phyloP scores from a whole-genome alignment of 1,140 invertebrate genomes.

The Semibalanus balanoides region DNA sequence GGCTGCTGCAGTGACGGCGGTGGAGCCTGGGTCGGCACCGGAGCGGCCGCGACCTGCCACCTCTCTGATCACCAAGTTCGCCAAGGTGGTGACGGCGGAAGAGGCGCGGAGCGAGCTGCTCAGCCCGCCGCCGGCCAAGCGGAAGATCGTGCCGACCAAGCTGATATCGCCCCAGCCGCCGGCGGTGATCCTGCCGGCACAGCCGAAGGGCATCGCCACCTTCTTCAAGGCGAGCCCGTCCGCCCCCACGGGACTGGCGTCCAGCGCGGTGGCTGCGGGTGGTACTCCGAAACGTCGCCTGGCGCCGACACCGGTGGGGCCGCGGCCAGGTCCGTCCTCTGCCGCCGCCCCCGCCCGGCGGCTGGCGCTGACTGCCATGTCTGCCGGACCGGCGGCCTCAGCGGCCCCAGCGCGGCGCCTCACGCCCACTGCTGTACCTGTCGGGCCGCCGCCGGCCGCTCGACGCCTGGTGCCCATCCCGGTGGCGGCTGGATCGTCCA shows the following conservation, averaged over 20 bases:
- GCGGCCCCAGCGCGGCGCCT: too few relatives aligned
- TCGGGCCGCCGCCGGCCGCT: too few relatives aligned
- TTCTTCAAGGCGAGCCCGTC: neutral
- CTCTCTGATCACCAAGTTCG: slow-evolving; percentile 40
- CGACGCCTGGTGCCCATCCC: neutral
- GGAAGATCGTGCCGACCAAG: neutral
- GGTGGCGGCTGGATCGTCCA: neutral
- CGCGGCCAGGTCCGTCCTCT: neutral
- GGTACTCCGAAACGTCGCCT: neutral
- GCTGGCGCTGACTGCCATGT: too few relatives aligned
- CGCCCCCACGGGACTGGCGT: too few relatives aligned
- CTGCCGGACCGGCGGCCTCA: too few relatives aligned
- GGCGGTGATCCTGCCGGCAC: too few relatives aligned
- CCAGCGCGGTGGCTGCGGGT: too few relatives aligned
- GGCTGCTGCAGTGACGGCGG: too few relatives aligned
- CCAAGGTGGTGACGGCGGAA: slow-evolving; percentile 37
- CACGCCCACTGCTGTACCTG: too few relatives aligned
- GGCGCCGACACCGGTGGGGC: neutral
- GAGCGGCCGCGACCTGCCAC: neutral
- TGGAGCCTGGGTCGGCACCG: too few relatives aligned
- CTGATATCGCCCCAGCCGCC: neutral
- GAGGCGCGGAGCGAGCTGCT: slow-evolving; percentile 22
- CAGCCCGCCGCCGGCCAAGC: neutral
- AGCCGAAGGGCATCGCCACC: neutral
- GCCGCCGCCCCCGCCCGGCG: too few relatives aligned